Evolutionary conservation across 2,888 invertebrate genomes (phyloP), one percentile per base, ranked within the genome.

Genomic region (Rutpela maculata): DNA sequence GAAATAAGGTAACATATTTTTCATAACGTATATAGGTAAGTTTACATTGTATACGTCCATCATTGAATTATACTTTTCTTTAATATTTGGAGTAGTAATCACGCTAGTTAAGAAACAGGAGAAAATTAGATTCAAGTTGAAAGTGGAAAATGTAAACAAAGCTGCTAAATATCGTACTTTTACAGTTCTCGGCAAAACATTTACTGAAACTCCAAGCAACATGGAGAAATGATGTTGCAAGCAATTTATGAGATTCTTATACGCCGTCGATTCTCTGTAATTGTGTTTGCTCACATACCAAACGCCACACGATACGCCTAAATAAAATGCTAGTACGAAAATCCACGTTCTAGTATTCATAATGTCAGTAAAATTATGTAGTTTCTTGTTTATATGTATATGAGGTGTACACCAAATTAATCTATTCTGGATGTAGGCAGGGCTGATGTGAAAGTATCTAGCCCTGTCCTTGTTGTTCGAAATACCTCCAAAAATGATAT

Each of bases 401-500:
- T 62, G 19, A 7, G 62, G 62, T 26, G 62, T 15, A n/a, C 62
- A 62, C 62, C 62, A 62, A 62, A 62, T 26, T 0, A 62, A 15
- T 31, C 12, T 6, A 3, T 62, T n/a, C 1, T 19, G n/a, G 1
- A 19, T 5, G 15, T 62, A 62, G 11, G 26, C 12, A 3, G 62
- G 62, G 15, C 62, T 62, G 12, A 12, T 15, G 7, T 26, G 18
- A 18, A 65, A 65, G 4, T 9, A 38, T 15, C 9, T 65, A 1
- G 15, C 3, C 18, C 65, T 65, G 35, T 38, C 38, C 1, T n/a
- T 9, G 17, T 17, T 18, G 2, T 35, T n/a, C 1, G 7, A n/a
- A 18, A 38, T 38, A 31, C 65, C 65, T 38, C 65, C 65, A n/a
- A 65, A 38, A 2, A 38, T 38, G 17, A 65, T 17, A 65, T 65